Evolutionary conservation across 2,113 vertebrate genomes (phyloP), one percentile per base, ranked within the genome.

Genomic region (Loxodonta africana): DNA sequence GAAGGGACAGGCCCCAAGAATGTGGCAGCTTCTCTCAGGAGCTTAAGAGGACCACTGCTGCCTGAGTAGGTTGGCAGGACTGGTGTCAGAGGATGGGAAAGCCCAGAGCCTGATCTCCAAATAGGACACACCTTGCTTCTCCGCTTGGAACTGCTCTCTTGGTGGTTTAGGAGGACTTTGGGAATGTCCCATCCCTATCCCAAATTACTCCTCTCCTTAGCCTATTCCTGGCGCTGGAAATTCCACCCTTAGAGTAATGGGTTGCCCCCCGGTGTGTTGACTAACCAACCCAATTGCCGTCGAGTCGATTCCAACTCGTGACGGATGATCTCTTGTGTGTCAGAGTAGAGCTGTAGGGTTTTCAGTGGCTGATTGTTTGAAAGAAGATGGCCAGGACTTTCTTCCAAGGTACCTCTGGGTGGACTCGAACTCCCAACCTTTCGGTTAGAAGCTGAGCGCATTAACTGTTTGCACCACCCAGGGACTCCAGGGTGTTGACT

Each of bases 61-160:
- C 11, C 14, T 60, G 10, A 62, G 37, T 18, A 48, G 83, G 11
- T 9, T 5, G 48, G 7, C 46, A 83, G 78, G 44, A 25, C 28
- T 3, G n/a, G 41, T 11, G 28, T 65, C 23, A 67, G 25, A 4
- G 69, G 44, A 12, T 6, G 18, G 53, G 12, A 44, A 18, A 4
- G 25, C 51, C 44, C 25, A 81, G 46, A 44, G 18, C 46, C 83
- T 65, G 8, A 8, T 46, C 48, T 89, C 51, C 23, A 21, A 51
- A 30, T 18, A 37, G 67, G 46, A n/a, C 30, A 26, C 5, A 0
- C 0, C 33, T n/a, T 17, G 7, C 2, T 4, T 18, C 28, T 44
- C 4, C 12, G 0, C 18, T 37, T 44, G 82, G 86, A 77, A 11
- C 17, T 60, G 23, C 28, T 85, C 1, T 88, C 25, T 53, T 23